A percentile compares a stretch with the other conserved stretches of the same genome.
phyloP scores from a whole-genome alignment of 1,140 invertebrate species.

The Drosophila melanica region DNA sequence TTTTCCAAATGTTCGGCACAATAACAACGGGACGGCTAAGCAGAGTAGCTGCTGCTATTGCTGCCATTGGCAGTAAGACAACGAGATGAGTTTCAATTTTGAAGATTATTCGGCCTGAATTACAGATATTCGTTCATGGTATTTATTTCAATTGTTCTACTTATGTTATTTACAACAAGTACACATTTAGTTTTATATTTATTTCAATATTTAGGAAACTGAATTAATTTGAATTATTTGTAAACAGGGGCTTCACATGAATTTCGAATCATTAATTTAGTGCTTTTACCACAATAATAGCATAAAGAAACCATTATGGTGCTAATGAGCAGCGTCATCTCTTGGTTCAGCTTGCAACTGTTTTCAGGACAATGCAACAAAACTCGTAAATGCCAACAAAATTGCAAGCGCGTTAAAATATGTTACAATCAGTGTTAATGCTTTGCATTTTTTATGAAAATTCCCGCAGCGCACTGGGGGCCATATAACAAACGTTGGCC shows the following conservation, averaged over 20 bases:
- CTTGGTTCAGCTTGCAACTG: neutral
- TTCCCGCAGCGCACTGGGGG: constrained; percentile 48
- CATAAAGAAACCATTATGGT: neutral
- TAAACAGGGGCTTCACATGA: too few species aligned
- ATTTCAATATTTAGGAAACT: neutral
- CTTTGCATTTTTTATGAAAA: constrained; percentile 76
- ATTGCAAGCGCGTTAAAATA: constrained; percentile 62
- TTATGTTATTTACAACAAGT: constrained; percentile 8
- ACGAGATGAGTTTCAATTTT: constrained; percentile 24
- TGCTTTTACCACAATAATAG: neutral
- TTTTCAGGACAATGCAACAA: constrained; percentile 22
- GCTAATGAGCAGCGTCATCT: constrained; percentile 21
- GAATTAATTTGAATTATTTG: neutral
- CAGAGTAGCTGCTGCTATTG: constrained; percentile 5
- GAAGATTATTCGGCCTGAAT: constrained; percentile 29
- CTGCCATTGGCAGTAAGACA: constrained; percentile 49
- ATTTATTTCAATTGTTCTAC: constrained; percentile 24
- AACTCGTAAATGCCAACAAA: constrained; percentile 44
- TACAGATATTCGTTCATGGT: constrained; percentile 7
- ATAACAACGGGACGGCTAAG: constrained; percentile 45
- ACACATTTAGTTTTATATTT: neutral
- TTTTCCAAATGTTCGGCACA: constrained; percentile 37
- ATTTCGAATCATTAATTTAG: too few species aligned
- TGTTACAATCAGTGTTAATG: constrained; percentile 80
- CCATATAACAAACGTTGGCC: constrained; percentile 31